These are phyloP conservation scores for Pelochelys cantorii DNA, from an alignment of 2,797 vertebrate genomes.

Conservation along the genomic window DNA sequence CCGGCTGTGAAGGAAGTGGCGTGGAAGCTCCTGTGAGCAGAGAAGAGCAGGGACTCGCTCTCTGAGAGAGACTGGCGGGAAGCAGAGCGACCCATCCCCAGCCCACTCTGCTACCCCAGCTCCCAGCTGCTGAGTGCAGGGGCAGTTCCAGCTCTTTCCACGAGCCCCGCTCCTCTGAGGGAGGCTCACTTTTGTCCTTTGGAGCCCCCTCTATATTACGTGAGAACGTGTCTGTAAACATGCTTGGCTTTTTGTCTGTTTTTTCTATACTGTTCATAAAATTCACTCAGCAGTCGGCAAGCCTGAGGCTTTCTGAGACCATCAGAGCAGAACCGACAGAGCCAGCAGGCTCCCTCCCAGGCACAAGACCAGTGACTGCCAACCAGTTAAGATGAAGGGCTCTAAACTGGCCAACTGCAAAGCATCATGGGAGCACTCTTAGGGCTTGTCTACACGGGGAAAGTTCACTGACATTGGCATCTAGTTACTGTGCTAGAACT, in stretches of 20 bases:
- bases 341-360: background rate
- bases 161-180: no score
- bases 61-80: no score
- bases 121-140: no score
- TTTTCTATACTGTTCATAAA: no score
- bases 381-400: background rate
- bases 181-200: no score
- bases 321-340: background rate
- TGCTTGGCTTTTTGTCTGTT: no score
- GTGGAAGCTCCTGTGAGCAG: background rate
- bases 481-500: background rate
- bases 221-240: no score
- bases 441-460: background rate
- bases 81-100: no score
- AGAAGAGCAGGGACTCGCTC: background rate
- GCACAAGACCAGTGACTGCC: background rate
- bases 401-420: background rate
- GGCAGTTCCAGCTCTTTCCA: no score
- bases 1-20: background rate
- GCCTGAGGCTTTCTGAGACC: background rate
- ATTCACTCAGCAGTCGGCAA: no score
- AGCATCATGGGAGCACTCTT: background rate
- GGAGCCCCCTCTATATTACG: no score
- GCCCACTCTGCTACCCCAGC: no score
- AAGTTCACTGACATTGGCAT: background rate